A percentile compares a stretch with the other conserved stretches of the same genome.
Conservation (phyloP, 2,113 vertebrate species). For the Rhipidura dahli region DNA sequence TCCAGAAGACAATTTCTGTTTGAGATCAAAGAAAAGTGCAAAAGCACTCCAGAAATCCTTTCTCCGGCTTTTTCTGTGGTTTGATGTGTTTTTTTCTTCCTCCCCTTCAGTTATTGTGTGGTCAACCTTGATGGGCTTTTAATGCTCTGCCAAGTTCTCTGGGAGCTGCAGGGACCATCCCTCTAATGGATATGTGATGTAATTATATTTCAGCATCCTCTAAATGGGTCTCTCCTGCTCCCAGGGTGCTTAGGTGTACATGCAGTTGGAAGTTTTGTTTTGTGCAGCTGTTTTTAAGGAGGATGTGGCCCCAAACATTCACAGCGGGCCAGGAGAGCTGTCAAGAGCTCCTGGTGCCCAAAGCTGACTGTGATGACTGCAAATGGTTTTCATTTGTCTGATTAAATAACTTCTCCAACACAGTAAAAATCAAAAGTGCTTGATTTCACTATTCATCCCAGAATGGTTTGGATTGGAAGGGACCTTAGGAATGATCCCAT, state of each 20-base stretch:
- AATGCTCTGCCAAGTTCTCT: slow-evolving; percentile 19
- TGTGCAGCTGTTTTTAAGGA: neutral
- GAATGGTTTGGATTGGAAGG: neutral
- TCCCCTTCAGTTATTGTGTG: neutral
- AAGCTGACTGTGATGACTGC: neutral
- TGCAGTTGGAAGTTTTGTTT: neutral
- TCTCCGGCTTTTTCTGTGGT: neutral
- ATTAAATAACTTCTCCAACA: neutral
- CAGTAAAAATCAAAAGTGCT: neutral
- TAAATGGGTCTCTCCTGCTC: neutral
- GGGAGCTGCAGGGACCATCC: neutral
- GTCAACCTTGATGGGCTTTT: slow-evolving; percentile 19
- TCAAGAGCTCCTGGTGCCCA: neutral
- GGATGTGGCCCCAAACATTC: neutral
- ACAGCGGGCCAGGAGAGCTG: neutral
- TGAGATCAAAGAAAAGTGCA: neutral
- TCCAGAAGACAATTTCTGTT: neutral
- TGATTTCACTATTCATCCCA: neutral
- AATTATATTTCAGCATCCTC: slow-evolving; percentile 24
- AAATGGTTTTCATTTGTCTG: neutral
- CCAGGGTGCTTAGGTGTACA: neutral
- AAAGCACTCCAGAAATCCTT: neutral
- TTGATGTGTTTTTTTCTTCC: neutral
- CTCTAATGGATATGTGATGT: slow-evolving; percentile 45
- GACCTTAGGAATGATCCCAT: neutral